phyloP scores from a whole-genome alignment of 1,140 invertebrate genomes.

The Solenopsis invicta region DNA sequence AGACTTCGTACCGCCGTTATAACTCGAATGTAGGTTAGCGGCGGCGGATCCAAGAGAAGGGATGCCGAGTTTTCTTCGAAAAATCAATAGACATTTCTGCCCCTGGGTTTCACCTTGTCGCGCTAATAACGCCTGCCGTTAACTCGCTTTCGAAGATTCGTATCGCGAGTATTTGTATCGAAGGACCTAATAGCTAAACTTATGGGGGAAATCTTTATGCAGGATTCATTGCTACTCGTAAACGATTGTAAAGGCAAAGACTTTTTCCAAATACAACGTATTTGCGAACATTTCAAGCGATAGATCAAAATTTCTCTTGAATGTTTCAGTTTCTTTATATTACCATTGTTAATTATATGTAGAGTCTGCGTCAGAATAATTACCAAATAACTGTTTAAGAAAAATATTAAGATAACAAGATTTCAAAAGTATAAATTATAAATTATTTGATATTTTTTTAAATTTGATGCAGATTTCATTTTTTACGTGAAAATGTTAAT shows the following conservation, averaged over 20 bases:
- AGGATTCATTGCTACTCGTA: conserved; percentile 3
- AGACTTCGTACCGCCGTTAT: conserved; percentile 56
- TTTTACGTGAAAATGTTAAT: too few species aligned
- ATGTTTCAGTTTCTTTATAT: not conserved
- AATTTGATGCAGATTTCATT: too few species aligned
- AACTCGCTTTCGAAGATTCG: conserved; percentile 50
- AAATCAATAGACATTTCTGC: conserved; percentile 66
- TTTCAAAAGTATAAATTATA: too few species aligned
- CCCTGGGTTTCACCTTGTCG: conserved; percentile 61
- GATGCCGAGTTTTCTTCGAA: conserved; percentile 65
- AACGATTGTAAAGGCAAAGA: not conserved
- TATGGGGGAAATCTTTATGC: not conserved
- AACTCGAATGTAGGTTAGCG: conserved; percentile 65
- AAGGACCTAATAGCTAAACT: conserved; percentile 4
- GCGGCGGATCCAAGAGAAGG: conserved; percentile 62
- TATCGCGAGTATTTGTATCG: conserved; percentile 32
- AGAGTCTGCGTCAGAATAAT: too few species aligned
- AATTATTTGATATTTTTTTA: too few species aligned
- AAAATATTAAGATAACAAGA: too few species aligned
- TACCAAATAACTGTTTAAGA: too few species aligned
- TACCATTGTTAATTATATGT: not conserved
- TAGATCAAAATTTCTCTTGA: not conserved
- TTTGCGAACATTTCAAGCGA: not conserved
- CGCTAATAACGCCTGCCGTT: conserved; percentile 57
- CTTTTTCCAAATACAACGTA: not conserved